A percentile compares a stretch with the other conserved stretches of the same genome.
These are phyloP conservation scores for Chondrilla cf. caribensis DNA, from an alignment of 37 sponge, comb jelly and placozoan species.

Conservation along the genomic window DNA sequence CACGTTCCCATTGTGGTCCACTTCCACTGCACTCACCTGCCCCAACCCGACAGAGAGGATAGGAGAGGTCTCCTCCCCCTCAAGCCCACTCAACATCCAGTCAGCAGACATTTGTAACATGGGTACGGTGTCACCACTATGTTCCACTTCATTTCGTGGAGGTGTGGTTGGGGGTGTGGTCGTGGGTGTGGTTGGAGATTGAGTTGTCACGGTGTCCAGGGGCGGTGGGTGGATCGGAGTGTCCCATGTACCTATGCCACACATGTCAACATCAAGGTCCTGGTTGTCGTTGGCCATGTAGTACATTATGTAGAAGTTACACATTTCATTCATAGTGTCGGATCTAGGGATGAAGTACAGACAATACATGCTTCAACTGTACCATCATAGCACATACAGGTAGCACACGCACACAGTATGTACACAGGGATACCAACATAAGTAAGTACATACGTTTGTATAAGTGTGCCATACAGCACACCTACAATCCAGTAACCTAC, in stretches of 20 bases:
- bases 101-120: neutral
- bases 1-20: slow-evolving; percentile 38
- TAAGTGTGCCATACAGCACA: too few species aligned
- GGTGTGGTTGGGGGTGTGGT: slow-evolving; percentile 8
- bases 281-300: slow-evolving; percentile 45
- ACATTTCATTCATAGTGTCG: slow-evolving; percentile 86
- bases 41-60: slow-evolving; percentile 42
- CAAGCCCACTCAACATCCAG: slow-evolving; percentile 11
- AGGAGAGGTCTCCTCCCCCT: neutral
- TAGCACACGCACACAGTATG: too few species aligned
- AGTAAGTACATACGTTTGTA: too few species aligned
- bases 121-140: slow-evolving; percentile 4
- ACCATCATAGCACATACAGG: too few species aligned
- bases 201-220: too few species aligned
- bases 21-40: slow-evolving; percentile 66
- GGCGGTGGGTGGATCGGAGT: too few species aligned
- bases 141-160: neutral
- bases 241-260: neutral
- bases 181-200: neutral
- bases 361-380: too few species aligned
- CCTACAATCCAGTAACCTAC: too few species aligned
- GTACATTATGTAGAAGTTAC: slow-evolving; percentile 99
- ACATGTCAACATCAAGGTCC: neutral
- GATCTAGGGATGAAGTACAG: slow-evolving; percentile 31
- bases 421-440: too few species aligned